Evolutionary conservation across 2,888 invertebrate species (phyloP).

Genomic region (Odontocerum albicorne): DNA sequence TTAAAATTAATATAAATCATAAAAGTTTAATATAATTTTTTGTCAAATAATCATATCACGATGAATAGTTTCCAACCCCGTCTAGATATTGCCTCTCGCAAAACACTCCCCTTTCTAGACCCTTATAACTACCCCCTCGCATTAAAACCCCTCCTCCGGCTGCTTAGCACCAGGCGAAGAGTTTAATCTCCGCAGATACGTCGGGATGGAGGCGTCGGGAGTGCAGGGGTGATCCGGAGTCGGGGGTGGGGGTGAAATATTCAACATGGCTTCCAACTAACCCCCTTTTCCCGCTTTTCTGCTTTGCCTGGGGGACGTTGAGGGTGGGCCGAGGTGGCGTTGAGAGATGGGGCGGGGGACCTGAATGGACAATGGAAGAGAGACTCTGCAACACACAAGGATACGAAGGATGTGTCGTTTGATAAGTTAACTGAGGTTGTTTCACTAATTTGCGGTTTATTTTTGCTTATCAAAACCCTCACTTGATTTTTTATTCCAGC

Average conservation of each 20-base stretch:
- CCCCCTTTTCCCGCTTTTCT: conserved; percentile 15
- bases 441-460: too few species aligned
- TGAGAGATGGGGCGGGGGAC: too few species aligned
- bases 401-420: too few species aligned
- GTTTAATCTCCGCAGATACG: conserved; percentile 31
- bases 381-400: too few species aligned
- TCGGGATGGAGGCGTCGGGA: conserved; percentile 18
- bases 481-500: conserved; percentile 2
- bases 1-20: too few species aligned
- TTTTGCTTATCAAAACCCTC: too few species aligned
- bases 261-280: conserved; percentile 34
- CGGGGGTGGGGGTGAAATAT: conserved; percentile 28
- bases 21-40: too few species aligned
- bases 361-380: too few species aligned
- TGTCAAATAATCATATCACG: too few species aligned
- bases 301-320: conserved; percentile 19
- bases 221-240: conserved; percentile 18
- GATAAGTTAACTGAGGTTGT: too few species aligned
- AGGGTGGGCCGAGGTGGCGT: too few species aligned
- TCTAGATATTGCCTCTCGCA: conserved; percentile 13
- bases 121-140: conserved; percentile 19
- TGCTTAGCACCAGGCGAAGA: conserved; percentile 31
- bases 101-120: conserved; percentile 21
- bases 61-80: not conserved
- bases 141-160: not conserved